Conservation (phyloP, 2,113 vertebrate genomes). For the Lontra canadensis region DNA sequence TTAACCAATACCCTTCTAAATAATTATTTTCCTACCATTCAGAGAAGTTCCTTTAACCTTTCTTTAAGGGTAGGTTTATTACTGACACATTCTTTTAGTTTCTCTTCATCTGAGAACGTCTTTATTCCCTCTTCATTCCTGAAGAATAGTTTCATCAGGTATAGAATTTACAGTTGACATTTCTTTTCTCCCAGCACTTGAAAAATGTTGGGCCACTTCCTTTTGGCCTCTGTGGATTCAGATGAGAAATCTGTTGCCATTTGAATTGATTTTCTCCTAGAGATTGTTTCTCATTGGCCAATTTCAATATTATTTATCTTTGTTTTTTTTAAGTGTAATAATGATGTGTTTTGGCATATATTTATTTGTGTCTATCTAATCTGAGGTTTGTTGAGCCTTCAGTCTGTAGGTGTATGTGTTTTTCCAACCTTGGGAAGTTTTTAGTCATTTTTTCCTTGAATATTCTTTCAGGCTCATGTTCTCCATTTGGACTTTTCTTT, state of each 20-base stretch:
- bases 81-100: constrained; percentile 10
- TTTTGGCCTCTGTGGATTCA: constrained; percentile 26
- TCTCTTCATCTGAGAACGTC: constrained; percentile 3
- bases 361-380: constrained; percentile 45
- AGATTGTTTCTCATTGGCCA: neutral
- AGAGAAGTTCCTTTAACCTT: neutral
- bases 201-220: neutral
- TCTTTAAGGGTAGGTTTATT: neutral
- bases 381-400: neutral
- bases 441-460: neutral
- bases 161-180: neutral
- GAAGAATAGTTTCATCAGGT: constrained; percentile 18
- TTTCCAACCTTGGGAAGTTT: constrained; percentile 27
- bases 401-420: constrained; percentile 4
- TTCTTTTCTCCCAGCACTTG: constrained; percentile 11
- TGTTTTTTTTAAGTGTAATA: constrained; percentile 51
- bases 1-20: constrained; percentile 1
- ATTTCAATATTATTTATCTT: constrained; percentile 40
- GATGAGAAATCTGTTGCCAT: neutral
- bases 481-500: constrained; percentile 1
- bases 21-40: constrained; percentile 7
- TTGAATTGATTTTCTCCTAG: neutral
- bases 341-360: neutral
- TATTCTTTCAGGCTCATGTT: neutral
- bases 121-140: constrained; percentile 42